A percentile compares a stretch with the other conserved stretches of the same genome.
Conservation (phyloP, 2,113 vertebrate genomes). For the Alexandromys fortis region DNA sequence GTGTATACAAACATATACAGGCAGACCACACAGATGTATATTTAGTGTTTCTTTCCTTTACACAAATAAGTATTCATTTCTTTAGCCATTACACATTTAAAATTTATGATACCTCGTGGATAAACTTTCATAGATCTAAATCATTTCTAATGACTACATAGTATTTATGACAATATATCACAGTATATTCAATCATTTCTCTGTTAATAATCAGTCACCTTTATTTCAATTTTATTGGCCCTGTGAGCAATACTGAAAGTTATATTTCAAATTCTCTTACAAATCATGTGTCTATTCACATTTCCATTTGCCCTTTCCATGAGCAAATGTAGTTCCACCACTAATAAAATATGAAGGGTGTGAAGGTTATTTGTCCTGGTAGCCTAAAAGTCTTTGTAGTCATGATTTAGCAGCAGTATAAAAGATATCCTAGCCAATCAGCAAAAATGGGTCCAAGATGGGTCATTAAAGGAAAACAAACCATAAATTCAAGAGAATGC, state of each 20-base stretch:
- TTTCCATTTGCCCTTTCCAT: conserved; percentile 12
- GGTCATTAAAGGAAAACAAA: conserved; percentile 21
- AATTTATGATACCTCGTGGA: neutral
- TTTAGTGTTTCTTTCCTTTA: conserved; percentile 26
- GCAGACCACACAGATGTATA: neutral
- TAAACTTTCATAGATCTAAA: conserved; percentile 39
- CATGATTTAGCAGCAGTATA: neutral
- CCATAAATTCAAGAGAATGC: neutral
- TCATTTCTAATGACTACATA: conserved; percentile 2
- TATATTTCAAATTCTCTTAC: neutral
- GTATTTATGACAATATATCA: neutral
- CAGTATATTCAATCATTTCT: conserved; percentile 11
- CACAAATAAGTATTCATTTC: neutral
- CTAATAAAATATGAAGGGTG: conserved; percentile 1
- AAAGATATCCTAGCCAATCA: conserved; percentile 4
- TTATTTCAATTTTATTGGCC: conserved; percentile 39
- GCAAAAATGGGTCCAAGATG: neutral
- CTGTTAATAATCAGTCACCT: neutral
- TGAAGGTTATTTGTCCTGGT: conserved; percentile 38
- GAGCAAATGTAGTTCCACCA: neutral
- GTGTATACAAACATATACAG: neutral
- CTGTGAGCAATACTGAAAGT: neutral
- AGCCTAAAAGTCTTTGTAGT: conserved; percentile 54
- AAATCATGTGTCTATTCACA: conserved; percentile 32
- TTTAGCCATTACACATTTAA: conserved; percentile 7